Evolutionary conservation across 2,888 invertebrate species (phyloP).

Genomic region (Saturnia pavonia): DNA sequence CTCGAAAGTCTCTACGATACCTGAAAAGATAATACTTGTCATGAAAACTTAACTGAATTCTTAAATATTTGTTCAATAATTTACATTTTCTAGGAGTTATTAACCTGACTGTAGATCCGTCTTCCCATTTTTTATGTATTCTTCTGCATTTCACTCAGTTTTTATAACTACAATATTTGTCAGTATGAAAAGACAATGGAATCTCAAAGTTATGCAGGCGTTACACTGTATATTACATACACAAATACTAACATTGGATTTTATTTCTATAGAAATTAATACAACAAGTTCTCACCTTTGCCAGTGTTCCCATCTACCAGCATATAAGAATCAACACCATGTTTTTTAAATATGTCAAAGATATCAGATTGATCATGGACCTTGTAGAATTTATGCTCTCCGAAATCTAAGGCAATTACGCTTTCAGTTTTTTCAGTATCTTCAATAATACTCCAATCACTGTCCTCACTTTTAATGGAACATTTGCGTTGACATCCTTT

Average conservation of each 20-base stretch:
- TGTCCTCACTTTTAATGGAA: constrained; percentile 46
- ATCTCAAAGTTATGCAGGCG: too few relatives aligned
- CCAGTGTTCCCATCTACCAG: constrained; percentile 87
- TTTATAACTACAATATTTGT: background rate
- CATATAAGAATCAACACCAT: constrained; percentile 75
- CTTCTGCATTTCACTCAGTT: background rate
- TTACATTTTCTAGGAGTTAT: background rate
- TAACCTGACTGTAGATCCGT: background rate
- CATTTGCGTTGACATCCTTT: constrained; percentile 53
- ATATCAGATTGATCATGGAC: constrained; percentile 69
- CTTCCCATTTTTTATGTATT: background rate
- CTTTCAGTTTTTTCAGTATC: constrained; percentile 39
- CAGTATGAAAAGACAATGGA: background rate
- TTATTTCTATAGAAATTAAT: background rate
- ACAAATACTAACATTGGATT: background rate
- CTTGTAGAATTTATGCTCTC: constrained; percentile 71
- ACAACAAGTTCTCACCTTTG: constrained; percentile 77
- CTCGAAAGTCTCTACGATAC: constrained; percentile 59
- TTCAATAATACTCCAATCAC: constrained; percentile 57
- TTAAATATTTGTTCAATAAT: background rate
- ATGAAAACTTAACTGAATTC: background rate
- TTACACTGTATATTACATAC: background rate
- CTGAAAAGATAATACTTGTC: constrained; percentile 36
- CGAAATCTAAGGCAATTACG: constrained; percentile 73
- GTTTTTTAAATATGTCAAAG: constrained; percentile 67